Conservation (phyloP, 2,113 vertebrate genomes). For the Phalacrocorax aristotelis region DNA sequence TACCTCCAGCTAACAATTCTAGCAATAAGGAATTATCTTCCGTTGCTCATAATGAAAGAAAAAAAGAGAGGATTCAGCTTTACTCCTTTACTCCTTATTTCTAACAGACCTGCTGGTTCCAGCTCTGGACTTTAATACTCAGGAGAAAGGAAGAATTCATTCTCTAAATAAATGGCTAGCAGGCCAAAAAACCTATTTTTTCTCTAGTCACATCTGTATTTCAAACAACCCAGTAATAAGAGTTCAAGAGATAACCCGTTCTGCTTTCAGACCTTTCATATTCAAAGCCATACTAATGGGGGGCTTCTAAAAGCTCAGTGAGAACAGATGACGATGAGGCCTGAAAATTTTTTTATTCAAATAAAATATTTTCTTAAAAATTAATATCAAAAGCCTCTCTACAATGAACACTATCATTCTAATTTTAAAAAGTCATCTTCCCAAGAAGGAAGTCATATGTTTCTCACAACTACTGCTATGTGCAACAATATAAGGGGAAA, state of each 20-base stretch:
- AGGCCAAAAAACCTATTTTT: neutral
- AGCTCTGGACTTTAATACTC: neutral
- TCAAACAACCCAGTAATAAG: neutral
- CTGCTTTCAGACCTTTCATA: constrained; percentile 10
- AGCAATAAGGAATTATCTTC: constrained; percentile 28
- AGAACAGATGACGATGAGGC: neutral
- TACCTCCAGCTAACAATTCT: constrained; percentile 35
- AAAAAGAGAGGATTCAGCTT: neutral
- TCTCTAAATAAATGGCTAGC: constrained; percentile 1
- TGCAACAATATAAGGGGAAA: neutral
- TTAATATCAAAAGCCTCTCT: neutral
- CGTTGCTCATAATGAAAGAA: neutral
- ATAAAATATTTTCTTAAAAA: neutral
- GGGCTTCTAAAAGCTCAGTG: neutral
- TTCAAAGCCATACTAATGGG: neutral
- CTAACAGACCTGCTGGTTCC: neutral
- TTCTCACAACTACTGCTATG: neutral
- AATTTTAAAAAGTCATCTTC: neutral
- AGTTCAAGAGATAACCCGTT: neutral
- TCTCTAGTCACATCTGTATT: neutral
- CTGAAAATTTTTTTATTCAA: neutral
- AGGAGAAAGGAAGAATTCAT: constrained; percentile 18
- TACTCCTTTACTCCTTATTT: neutral
- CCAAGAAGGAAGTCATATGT: neutral
- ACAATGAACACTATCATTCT: neutral